A percentile compares a stretch with the other conserved stretches of the same genome.
Evolutionary conservation across 2,113 vertebrate species (phyloP).

Genomic region (Saimiri boliviensis): DNA sequence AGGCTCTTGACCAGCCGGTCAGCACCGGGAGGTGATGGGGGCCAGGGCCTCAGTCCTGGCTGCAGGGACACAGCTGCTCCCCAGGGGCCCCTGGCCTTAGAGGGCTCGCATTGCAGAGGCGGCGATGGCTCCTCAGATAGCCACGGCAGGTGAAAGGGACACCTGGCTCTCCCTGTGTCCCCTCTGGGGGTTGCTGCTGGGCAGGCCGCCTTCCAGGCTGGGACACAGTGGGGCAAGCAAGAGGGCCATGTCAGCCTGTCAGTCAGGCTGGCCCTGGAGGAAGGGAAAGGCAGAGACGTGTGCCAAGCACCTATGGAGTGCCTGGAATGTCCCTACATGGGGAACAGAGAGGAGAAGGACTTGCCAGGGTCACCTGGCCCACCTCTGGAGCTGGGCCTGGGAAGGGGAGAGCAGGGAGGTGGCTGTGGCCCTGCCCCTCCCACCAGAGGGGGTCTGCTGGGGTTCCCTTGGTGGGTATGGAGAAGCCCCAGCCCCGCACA

Average conservation of each 20-base stretch:
- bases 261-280: neutral
- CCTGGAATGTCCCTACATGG: neutral
- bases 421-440: neutral
- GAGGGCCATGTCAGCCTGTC: neutral
- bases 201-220: neutral
- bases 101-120: conserved; percentile 14
- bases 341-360: neutral
- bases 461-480: neutral
- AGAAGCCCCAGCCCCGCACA: neutral
- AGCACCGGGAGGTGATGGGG: neutral
- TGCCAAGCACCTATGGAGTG: neutral
- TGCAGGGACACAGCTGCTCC: neutral
- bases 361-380: neutral
- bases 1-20: neutral
- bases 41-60: neutral
- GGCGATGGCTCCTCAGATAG: neutral
- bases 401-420: too few relatives aligned
- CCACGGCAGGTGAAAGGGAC: neutral
- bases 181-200: neutral
- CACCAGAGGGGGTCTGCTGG: neutral
- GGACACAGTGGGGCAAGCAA: neutral
- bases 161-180: neutral
- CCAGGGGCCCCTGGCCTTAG: neutral
- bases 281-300: neutral
- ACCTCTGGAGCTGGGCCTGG: neutral